Conservation (phyloP, 2,797 vertebrate genomes). For the Thamnophis elegans region DNA sequence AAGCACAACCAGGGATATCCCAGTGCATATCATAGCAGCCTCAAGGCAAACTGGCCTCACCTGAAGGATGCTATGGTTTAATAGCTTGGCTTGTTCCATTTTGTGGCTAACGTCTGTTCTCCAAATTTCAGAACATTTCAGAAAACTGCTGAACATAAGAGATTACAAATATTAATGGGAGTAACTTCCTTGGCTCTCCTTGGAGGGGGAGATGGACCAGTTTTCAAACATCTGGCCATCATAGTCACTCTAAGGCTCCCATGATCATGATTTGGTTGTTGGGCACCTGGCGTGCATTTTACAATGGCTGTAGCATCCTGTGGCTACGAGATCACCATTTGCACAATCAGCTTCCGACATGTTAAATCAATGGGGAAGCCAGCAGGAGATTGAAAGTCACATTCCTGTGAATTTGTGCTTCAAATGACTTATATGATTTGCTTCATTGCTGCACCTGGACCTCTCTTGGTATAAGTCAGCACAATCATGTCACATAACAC, state of each 20-base stretch:
- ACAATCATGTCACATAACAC: not conserved
- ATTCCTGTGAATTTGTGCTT: not conserved
- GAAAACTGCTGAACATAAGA: not conserved
- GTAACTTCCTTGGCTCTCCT: not conserved
- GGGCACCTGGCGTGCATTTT: not conserved
- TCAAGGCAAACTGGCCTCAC: not conserved
- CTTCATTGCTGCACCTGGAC: not conserved
- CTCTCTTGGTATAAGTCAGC: not conserved
- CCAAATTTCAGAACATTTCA: not conserved
- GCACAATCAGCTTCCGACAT: not conserved
- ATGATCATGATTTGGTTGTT: not conserved
- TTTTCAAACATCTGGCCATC: not conserved
- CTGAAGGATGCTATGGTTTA: not conserved
- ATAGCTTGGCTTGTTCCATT: not conserved
- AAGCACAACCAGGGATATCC: not conserved
- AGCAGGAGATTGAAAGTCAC: not conserved
- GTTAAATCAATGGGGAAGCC: not conserved
- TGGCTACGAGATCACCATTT: not conserved
- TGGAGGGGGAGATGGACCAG: accelerated
- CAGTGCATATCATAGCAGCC: not conserved
- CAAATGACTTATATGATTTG: not conserved
- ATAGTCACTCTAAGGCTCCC: not conserved
- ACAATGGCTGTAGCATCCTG: not conserved
- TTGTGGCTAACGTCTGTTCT: not conserved
- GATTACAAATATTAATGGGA: not conserved